Conservation (phyloP, 1,140 invertebrate genomes). For the Bombus breviceps region DNA sequence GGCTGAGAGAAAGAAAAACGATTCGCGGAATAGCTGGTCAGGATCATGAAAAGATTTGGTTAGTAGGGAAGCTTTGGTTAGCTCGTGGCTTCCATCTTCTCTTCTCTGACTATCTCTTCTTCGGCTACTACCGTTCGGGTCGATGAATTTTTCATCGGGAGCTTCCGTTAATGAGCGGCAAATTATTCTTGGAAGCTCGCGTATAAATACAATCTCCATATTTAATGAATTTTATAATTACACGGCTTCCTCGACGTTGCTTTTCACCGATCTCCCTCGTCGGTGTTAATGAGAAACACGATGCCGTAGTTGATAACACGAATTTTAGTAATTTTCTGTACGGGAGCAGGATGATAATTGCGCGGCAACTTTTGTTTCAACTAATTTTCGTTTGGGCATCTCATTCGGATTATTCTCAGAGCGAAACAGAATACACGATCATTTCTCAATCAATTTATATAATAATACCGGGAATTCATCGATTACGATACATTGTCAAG, state of each 20-base stretch:
- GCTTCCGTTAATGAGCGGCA: conserved; percentile 39
- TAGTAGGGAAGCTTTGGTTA: neutral
- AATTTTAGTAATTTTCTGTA: conserved; percentile 24
- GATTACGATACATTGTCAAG: neutral
- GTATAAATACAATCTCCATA: conserved; percentile 49
- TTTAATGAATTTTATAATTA: conserved; percentile 65
- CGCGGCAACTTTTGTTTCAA: neutral
- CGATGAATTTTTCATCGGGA: conserved; percentile 60
- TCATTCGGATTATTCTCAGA: neutral
- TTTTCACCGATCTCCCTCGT: conserved; percentile 7
- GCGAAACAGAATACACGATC: neutral
- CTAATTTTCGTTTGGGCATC: neutral
- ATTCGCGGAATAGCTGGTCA: neutral
- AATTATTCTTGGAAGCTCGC: conserved; percentile 53
- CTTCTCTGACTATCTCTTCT: neutral
- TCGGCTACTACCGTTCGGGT: neutral
- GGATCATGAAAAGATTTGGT: neutral
- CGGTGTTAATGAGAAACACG: conserved; percentile 33
- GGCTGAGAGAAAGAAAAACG: neutral
- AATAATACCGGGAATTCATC: neutral
- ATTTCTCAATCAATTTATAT: neutral
- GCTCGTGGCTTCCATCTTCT: neutral
- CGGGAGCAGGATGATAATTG: neutral
- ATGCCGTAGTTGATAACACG: conserved; percentile 9
- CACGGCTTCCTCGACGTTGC: conserved; percentile 29